phyloP scores from a whole-genome alignment of 2,888 invertebrate species.

The Brenthis hecate region DNA sequence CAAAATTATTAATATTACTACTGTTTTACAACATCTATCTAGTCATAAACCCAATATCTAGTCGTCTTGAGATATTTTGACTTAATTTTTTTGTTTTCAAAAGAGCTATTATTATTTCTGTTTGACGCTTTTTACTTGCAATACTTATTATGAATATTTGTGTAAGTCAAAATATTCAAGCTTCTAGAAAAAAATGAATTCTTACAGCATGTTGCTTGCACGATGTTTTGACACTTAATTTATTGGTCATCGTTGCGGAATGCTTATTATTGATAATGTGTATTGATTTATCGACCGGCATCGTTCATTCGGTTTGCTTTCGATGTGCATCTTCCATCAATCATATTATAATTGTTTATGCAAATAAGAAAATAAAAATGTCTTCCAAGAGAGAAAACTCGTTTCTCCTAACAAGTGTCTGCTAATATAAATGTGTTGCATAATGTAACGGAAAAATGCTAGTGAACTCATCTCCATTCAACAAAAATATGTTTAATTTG shows the following conservation, averaged over 20 bases:
- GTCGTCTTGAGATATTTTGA: conserved; percentile 53
- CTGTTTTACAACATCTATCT: conserved; percentile 15
- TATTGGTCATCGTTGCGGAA: conserved; percentile 58
- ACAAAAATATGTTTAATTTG: conserved; percentile 66
- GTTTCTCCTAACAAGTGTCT: conserved; percentile 30
- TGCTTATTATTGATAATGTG: conserved; percentile 56
- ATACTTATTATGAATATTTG: conserved; percentile 36
- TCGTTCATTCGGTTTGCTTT: conserved; percentile 64
- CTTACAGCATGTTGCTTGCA: conserved; percentile 71
- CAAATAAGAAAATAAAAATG: conserved; percentile 32
- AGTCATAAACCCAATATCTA: conserved; percentile 39
- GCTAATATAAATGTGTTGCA: conserved; percentile 31
- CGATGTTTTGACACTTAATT: conserved; percentile 58
- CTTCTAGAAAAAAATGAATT: conserved; percentile 47
- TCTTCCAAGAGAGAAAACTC: conserved; percentile 14
- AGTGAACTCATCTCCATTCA: conserved; percentile 54
- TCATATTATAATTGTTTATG: conserved; percentile 42
- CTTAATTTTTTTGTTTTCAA: conserved; percentile 31
- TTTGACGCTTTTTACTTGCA: conserved; percentile 42
- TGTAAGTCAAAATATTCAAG: conserved; percentile 49
- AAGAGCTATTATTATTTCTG: conserved; percentile 34
- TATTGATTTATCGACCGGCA: conserved; percentile 53
- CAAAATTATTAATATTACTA: conserved; percentile 16
- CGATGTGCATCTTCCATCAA: conserved; percentile 66
- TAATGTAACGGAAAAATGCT: conserved; percentile 40